Conservation (phyloP, 1,140 invertebrate species). For the Bombus confusus region DNA sequence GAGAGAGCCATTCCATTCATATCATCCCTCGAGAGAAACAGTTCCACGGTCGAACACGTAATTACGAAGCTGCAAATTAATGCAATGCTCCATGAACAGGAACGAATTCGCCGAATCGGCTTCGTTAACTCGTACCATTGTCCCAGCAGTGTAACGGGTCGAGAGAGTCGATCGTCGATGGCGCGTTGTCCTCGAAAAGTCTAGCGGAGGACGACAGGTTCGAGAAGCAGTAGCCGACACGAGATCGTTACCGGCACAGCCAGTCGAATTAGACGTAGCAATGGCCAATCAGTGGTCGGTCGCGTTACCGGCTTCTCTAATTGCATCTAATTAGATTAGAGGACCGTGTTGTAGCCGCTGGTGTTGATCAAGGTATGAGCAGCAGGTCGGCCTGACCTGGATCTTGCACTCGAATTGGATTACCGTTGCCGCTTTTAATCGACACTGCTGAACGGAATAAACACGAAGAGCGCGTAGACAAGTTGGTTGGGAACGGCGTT, state of each 20-base stretch:
- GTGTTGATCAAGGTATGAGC: conserved; percentile 51
- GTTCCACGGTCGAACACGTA: neutral
- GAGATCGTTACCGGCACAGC: neutral
- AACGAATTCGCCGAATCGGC: conserved; percentile 23
- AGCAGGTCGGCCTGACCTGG: conserved; percentile 25
- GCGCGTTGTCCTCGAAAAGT: conserved; percentile 38
- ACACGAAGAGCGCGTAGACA: neutral
- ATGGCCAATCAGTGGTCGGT: conserved; percentile 32
- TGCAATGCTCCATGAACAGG: neutral
- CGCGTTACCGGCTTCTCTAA: conserved; percentile 57
- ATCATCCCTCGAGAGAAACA: neutral
- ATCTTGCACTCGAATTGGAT: conserved; percentile 43
- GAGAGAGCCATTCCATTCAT: neutral
- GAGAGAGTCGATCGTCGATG: neutral
- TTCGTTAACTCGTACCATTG: conserved; percentile 34
- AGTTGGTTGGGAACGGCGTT: neutral
- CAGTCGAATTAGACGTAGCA: conserved; percentile 28
- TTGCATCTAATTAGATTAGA: conserved; percentile 75
- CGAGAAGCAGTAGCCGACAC: neutral
- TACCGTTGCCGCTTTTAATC: conserved; percentile 36
- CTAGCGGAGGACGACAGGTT: neutral
- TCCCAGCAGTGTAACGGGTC: conserved; percentile 11
- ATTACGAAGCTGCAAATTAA: conserved; percentile 23
- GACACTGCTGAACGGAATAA: neutral
- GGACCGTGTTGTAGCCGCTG: conserved; percentile 44